Evolutionary conservation across 2,113 vertebrate species (phyloP).

Genomic region (Zingel zingel): DNA sequence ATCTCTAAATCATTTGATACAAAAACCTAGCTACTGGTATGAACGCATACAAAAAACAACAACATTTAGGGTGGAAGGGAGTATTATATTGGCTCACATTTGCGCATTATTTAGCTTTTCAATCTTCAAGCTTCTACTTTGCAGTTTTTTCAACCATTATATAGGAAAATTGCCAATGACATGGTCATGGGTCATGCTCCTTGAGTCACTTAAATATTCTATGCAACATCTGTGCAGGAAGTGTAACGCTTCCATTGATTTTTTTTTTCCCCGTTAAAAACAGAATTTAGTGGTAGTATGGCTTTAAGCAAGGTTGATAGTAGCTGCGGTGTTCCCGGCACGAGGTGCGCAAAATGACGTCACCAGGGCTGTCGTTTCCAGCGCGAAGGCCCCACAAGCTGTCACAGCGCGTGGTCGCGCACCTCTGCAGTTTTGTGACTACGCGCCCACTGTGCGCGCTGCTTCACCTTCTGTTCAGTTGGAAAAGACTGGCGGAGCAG

Average conservation of each 20-base stretch:
- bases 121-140: not conserved
- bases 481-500: too few relatives aligned
- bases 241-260: not conserved
- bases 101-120: not conserved
- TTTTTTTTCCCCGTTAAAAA: not conserved
- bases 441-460: too few relatives aligned
- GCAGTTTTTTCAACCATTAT: not conserved
- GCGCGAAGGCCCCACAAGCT: too few relatives aligned
- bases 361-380: too few relatives aligned
- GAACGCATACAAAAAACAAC: not conserved
- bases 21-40: not conserved
- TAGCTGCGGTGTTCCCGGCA: too few relatives aligned
- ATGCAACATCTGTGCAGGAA: not conserved
- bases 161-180: not conserved
- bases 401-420: too few relatives aligned
- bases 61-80: not conserved
- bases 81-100: not conserved
- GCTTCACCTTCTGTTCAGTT: too few relatives aligned
- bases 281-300: not conserved
- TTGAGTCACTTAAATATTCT: not conserved
- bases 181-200: not conserved
- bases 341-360: too few relatives aligned
- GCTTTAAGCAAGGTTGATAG: too few relatives aligned
- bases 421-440: too few relatives aligned
- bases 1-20: not conserved